A percentile compares a stretch with the other conserved stretches of the same genome.
Evolutionary conservation across 2,797 vertebrate species (phyloP).

Genomic region (Karalla daura): DNA sequence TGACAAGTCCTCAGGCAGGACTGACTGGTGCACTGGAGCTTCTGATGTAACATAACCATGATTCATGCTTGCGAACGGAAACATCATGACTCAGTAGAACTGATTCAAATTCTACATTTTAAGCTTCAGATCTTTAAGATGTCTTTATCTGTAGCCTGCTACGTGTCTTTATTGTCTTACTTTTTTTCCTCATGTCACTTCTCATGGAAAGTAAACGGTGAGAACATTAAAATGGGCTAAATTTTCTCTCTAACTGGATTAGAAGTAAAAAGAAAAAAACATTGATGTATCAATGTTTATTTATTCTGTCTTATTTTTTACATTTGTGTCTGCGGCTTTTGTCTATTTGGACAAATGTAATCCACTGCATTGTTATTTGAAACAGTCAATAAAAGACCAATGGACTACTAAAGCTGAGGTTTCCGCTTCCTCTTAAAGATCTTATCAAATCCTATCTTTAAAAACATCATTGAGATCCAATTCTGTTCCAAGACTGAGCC

Average conservation of each 20-base stretch:
- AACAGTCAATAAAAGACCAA: constrained; percentile 37
- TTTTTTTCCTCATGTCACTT: background rate
- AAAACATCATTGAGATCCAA: too few species aligned
- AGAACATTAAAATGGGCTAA: constrained; percentile 1
- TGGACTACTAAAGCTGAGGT: background rate
- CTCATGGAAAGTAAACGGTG: background rate
- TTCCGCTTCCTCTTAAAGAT: background rate
- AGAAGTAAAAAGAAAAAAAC: background rate
- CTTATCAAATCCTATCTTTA: too few species aligned
- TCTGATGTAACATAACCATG: constrained; percentile 10
- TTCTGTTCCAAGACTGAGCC: too few species aligned
- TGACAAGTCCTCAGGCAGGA: constrained; percentile 44
- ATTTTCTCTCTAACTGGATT: background rate
- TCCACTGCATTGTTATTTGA: constrained; percentile 22
- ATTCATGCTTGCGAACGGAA: constrained; percentile 28
- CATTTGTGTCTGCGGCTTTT: constrained; percentile 15
- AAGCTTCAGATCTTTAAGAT: background rate
- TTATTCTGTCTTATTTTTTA: constrained; percentile 34
- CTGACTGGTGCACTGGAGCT: constrained; percentile 33
- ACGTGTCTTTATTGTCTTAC: background rate
- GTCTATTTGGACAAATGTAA: constrained; percentile 24
- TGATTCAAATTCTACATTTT: background rate
- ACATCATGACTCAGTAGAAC: background rate
- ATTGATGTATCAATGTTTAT: background rate
- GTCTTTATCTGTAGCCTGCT: background rate